Percentiles rank a stretch among this genome's conserved stretches.
phyloP scores from a whole-genome alignment of 1,140 invertebrate species.

The Heterodera carotae region DNA sequence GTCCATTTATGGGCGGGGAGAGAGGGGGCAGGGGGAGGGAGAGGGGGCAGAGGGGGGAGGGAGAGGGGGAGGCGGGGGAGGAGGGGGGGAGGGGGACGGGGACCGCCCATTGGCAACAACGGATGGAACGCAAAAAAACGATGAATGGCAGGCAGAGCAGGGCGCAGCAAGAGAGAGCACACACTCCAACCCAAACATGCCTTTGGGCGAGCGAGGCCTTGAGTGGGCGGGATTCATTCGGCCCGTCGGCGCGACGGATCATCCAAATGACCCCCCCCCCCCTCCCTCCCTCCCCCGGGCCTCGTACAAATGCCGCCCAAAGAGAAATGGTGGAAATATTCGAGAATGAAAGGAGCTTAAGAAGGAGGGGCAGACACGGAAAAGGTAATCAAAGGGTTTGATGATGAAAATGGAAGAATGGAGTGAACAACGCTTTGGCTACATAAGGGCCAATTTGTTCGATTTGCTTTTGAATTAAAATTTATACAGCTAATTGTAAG shows the following conservation, averaged over 20 bases:
- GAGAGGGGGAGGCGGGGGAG: no score
- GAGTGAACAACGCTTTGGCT: not conserved
- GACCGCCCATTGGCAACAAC: constrained; percentile 7
- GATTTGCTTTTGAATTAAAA: not conserved
- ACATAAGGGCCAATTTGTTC: no score
- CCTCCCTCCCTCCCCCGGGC: no score
- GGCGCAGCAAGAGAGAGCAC: not conserved
- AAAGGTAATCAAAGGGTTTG: not conserved
- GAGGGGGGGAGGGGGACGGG: no score
- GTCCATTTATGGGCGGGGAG: constrained; percentile 9
- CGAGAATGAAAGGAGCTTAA: not conserved
- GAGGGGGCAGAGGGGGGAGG: no score
- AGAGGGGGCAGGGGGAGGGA: no score
- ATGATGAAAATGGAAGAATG: not conserved
- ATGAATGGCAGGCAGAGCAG: not conserved
- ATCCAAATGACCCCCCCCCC: not conserved
- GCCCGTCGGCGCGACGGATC: not conserved
- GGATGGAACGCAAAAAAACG: not conserved
- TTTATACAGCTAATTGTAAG: no score
- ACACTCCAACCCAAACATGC: not conserved
- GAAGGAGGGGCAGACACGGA: not conserved
- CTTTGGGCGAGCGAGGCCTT: not conserved
- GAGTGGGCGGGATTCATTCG: not conserved
- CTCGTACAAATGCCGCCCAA: not conserved
- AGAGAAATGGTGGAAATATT: not conserved